Evolutionary conservation across 2,888 invertebrate species (phyloP).

Genomic region (Chrysolina haemoptera): DNA sequence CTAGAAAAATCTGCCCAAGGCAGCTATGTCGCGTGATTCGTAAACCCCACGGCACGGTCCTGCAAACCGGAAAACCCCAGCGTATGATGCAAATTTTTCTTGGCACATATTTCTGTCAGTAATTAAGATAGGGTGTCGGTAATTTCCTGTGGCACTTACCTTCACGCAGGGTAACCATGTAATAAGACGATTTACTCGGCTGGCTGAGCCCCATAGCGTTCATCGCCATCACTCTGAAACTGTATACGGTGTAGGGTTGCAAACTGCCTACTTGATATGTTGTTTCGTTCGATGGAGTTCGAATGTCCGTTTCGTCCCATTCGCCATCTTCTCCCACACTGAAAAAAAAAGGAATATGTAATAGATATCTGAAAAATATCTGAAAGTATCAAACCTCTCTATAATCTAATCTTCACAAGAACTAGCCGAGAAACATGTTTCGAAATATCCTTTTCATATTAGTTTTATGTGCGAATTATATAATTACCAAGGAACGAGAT

Average conservation of each 20-base stretch:
- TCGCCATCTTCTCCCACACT: slow-evolving; percentile 80
- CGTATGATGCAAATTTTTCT: not conserved
- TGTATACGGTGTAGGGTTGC: slow-evolving; percentile 83
- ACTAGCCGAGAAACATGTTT: no score
- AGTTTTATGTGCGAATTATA: no score
- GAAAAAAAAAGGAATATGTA: slow-evolving; percentile 60
- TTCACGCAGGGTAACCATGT: slow-evolving; percentile 82
- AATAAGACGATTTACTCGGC: slow-evolving; percentile 81
- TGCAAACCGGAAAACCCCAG: not conserved
- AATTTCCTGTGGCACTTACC: slow-evolving; percentile 70
- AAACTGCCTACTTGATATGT: slow-evolving; percentile 78
- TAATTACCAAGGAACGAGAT: no score
- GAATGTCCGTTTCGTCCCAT: slow-evolving; percentile 74
- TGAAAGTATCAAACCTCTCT: no score
- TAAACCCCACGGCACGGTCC: not conserved
- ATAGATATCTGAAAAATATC: no score
- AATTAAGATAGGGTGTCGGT: slow-evolving; percentile 14
- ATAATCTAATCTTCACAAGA: no score
- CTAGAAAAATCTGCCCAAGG: not conserved
- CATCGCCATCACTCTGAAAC: slow-evolving; percentile 80
- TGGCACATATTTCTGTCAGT: not conserved
- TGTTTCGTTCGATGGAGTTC: slow-evolving; percentile 74
- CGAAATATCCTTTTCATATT: no score
- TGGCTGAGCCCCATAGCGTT: slow-evolving; percentile 80
- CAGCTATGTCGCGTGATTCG: not conserved